Conservation (phyloP, 1,140 invertebrate genomes). For the Brachionus rotundiformis region DNA sequence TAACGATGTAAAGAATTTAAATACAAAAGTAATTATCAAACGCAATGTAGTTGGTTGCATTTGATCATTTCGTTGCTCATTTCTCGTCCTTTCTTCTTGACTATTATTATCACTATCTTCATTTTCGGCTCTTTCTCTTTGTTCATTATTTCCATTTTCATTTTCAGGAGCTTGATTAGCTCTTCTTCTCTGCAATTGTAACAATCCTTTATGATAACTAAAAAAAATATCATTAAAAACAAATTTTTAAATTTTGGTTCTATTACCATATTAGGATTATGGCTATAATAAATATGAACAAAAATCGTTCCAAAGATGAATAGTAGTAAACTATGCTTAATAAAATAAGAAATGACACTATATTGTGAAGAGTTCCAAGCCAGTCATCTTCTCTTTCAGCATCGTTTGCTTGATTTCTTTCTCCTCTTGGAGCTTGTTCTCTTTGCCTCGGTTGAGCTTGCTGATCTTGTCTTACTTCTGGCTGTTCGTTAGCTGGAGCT, state of each 20-base stretch:
- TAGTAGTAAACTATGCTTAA: conserved; percentile 46
- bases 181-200: conserved; percentile 35
- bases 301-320: conserved; percentile 47
- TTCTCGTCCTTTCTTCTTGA: neutral
- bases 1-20: conserved; percentile 44
- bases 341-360: conserved; percentile 37
- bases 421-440: neutral
- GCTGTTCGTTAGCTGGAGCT: neutral
- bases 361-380: conserved; percentile 49
- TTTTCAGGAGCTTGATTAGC: neutral
- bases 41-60: neutral
- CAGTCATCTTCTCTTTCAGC: conserved; percentile 43
- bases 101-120: neutral
- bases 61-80: neutral
- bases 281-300: conserved; percentile 9
- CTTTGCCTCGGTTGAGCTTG: neutral
- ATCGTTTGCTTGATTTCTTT: conserved; percentile 25
- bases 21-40: conserved; percentile 10
- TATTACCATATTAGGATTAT: conserved; percentile 46
- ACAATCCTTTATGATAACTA: conserved; percentile 49
- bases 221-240: neutral
- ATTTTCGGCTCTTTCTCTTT: conserved; percentile 4
- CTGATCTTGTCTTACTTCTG: neutral
- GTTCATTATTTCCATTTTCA: neutral
- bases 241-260: neutral